Base-by-base conservation (phyloP, 2,113 vertebrate genomes). In the Sylvia atricapilla region DNA sequence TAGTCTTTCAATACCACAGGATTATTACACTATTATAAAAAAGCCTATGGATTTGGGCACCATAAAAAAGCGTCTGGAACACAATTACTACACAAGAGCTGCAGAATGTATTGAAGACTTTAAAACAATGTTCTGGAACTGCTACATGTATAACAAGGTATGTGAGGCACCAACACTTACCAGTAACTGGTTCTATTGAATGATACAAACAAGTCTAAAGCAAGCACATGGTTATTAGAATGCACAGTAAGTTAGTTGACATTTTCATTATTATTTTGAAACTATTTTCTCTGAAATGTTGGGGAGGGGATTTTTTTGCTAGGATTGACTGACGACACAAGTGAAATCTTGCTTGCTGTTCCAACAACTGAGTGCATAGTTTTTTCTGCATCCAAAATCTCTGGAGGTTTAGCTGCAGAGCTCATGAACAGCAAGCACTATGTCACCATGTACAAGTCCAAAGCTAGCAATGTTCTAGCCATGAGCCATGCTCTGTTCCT, bases 11-110 rank as follows among this genome's bases (percentile, higher is more conserved):
- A 96, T 94, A 69, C 43, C 6, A 43, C 58, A 99, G 99, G 99
- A 99, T 98, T 99, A 99, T 98, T 99, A 99, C 87, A 96, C 95
- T 78, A 98, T 99, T 78, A 98, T 99, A 60, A 99, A 98, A 94
- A 98, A 96, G 24, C 99, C 99, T 43, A 99, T 99, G 99, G 99
- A 99, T 74, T 96, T 99, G 87, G 97, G 94, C 94, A 99, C 99
- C 74, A 99, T 99, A 92, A 98, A 98, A 96, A 99, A 98, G 90
- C 98, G 99, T 30, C 98, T 99, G 87, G 98, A 99, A 93, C 98
- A 99, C 91, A 98, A 98, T 80, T 99, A 99, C 92, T 99, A 99
- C 90, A 97, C 96, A 89, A 98, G 98, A 82, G 98, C 98, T 79
- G 93, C 97, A 50, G 98, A 99, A 84, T 99, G 99, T 78, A 96